Base-by-base conservation (phyloP, 2,888 invertebrate species). In the Papilio elwesi region DNA sequence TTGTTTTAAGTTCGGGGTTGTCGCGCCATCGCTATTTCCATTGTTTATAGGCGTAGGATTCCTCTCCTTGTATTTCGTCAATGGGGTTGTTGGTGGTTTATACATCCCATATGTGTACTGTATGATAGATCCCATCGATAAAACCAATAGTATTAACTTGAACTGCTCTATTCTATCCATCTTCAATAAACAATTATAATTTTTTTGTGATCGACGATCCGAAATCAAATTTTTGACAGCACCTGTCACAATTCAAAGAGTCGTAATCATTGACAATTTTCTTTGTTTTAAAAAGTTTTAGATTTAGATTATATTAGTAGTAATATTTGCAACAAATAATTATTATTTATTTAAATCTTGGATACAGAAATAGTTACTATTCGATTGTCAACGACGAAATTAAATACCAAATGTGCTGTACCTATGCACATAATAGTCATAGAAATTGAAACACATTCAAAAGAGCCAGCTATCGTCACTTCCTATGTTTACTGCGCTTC, bases 131-230 rank as follows among this genome's bases (percentile, higher is more conserved):
- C 84, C 76, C 87, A 90, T 86, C 7, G 90, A 86, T 71, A 88
- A 73, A 4, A 85, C 83, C 71, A 90, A 51, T 59, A 87, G 75
- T n/a, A 90, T 12, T 0, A 92, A 80, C 80, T 87, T 88, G 7
- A 90, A 65, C 74, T 90, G 88, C 49, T 89, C 89, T 48, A 74
- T 83, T 79, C 71, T 85, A 74, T 92, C 88, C 92, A 92, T 91
- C 76, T 81, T 80, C 80, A 75, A 74, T 62, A 70, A 75, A 75
- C 73, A 80, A 81, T 43, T 43, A 43, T 43, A 43, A 43, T 80
- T 80, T 80, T 49, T 64, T 49, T 26, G 16, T 15, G 12, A 71
- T 12, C n/a, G 47, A 48, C 11, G 48, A 48, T 16, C 16, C 16
- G 49, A 48, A 64, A 48, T 49, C 11, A 16, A 49, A 48, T 63